Base-by-base conservation (phyloP, 2,888 invertebrate genomes). In the Chaitophorus viminalis region DNA sequence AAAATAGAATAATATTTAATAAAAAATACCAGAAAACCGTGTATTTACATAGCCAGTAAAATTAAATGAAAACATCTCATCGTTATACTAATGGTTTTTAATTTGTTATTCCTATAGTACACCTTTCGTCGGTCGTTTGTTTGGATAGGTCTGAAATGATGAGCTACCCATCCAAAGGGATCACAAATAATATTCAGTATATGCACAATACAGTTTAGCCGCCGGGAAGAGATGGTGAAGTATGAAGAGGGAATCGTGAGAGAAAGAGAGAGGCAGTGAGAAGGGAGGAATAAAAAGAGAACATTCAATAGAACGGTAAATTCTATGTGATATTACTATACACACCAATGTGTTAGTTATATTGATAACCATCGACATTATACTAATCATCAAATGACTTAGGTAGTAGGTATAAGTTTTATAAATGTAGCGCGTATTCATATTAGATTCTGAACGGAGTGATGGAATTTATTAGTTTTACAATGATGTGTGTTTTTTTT, bases 41-140 rank as follows among this genome's bases (percentile, higher is more conserved):
- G 17, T 81, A 70, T 68, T 81, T 81, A 31, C 46, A 31, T 29
- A 29, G 14, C 31, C 68, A 6, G 46, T 21, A 46, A 81, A 70
- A 70, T 70, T 81, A 81, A 70, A 81, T 31, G 68, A 81, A 81
- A 81, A 70, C 81, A 81, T 81, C 31, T 81, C 46, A 11, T 46
- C 68, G 68, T 70, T 31, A 81, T 46, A 70, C 68, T 65, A 68
- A 81, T 68, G 81, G 68, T 68, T 68, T 81, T 81, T 81, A 81
- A 81, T 81, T 81, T 68, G 36, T 81, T 79, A 36, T 79, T 65
- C 36, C n/a, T 65, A n/a, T 17, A 60, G 14, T 17, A 33, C 60
- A 65, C 60, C 54, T 78, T 78, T 54, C 14, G 25, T 14, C 33
- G 0, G 17, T n/a, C 79, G n/a, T 36, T n/a, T 65, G 18, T 79